A percentile compares a stretch with the other conserved stretches of the same genome.
Evolutionary conservation across 92 coral and sea anemone species (phyloP).

Genomic region (Plumapathes pennacea): DNA sequence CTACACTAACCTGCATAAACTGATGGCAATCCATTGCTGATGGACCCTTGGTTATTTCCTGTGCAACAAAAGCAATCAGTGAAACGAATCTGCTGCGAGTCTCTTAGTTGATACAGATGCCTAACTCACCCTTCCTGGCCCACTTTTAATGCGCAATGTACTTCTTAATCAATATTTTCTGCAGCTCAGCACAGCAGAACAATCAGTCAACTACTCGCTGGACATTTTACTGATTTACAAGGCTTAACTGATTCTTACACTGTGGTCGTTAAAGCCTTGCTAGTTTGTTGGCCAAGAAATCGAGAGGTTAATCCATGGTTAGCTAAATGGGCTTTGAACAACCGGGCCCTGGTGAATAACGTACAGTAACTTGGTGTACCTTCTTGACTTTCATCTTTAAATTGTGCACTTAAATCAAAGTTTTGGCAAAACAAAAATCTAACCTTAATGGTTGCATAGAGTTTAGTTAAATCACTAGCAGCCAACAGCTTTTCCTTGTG

Average conservation of each 20-base stretch:
- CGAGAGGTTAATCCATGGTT: no score
- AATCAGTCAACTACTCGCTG: no score
- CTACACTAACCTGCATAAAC: conserved; percentile 82
- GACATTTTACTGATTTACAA: no score
- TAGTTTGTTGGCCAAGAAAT: no score
- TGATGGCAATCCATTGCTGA: conserved; percentile 93
- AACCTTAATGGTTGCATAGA: conserved; percentile 87
- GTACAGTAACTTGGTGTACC: no score
- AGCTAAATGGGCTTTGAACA: neutral
- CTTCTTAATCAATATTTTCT: no score
- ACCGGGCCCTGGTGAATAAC: neutral
- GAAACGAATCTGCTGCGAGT: neutral
- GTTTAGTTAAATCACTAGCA: conserved; percentile 68
- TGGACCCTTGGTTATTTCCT: conserved; percentile 80
- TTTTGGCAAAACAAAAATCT: neutral
- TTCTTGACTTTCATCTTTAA: no score
- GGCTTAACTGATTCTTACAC: no score
- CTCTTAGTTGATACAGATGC: neutral
- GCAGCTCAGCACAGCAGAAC: no score
- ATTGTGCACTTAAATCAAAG: no score
- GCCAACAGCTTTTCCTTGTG: conserved; percentile 73
- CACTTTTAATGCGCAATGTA: no score
- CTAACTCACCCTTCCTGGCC: neutral
- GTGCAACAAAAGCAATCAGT: neutral
- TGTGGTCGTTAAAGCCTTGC: no score